A percentile compares a stretch with the other conserved stretches of the same genome.
Evolutionary conservation across 2,888 invertebrate species (phyloP).

Genomic region (Prosopocoilus inquinatus): DNA sequence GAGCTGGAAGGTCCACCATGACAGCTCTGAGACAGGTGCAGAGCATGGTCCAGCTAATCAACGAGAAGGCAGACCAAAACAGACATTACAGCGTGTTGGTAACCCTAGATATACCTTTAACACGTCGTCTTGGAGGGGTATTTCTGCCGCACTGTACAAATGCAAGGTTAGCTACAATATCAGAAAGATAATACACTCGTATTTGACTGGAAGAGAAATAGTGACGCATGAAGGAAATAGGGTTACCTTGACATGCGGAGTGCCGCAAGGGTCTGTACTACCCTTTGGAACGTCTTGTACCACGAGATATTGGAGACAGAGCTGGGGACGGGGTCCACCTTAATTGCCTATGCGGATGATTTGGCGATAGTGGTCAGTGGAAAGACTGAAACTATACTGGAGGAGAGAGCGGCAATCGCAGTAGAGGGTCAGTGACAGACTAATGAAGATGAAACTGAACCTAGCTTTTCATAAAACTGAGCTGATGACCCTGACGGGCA

Average conservation of each 20-base stretch:
- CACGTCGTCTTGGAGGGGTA: slow-evolving; percentile 12
- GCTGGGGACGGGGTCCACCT: slow-evolving; percentile 4
- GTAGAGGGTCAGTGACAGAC: too few relatives aligned
- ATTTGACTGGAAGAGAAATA: neutral
- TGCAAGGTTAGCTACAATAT: neutral
- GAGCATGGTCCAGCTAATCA: neutral
- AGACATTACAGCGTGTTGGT: slow-evolving; percentile 10
- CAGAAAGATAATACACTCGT: neutral
- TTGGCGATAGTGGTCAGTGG: too few relatives aligned
- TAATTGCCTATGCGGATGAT: too few relatives aligned
- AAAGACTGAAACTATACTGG: too few relatives aligned
- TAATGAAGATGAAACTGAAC: neutral
- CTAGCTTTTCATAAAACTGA: slow-evolving; percentile 20
- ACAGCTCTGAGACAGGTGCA: slow-evolving; percentile 11
- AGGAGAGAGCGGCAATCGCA: too few relatives aligned
- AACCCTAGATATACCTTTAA: slow-evolving; percentile 15
- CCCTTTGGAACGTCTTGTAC: neutral
- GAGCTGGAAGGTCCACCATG: slow-evolving; percentile 14
- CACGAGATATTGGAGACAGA: neutral
- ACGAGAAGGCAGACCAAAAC: neutral
- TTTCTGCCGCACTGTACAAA: neutral
- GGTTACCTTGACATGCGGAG: neutral
- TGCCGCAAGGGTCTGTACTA: slow-evolving; percentile 6
- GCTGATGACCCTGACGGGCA: slow-evolving; percentile 14
- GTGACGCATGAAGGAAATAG: neutral